Evolutionary conservation across 1,140 invertebrate species (phyloP).

Genomic region (Lerema accius): DNA sequence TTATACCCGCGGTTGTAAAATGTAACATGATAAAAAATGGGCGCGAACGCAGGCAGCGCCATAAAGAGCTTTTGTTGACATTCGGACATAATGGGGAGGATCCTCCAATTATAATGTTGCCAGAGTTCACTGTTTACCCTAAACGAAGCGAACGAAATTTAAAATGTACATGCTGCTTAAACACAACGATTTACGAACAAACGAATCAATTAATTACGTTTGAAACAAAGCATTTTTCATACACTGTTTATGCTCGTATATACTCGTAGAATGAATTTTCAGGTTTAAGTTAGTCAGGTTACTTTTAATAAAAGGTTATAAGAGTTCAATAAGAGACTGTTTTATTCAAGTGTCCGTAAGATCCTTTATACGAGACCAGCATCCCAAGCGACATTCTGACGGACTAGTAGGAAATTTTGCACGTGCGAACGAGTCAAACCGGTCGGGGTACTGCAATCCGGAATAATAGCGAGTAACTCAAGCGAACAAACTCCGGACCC

Average conservation of each 20-base stretch:
- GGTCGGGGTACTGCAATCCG: constrained; percentile 15
- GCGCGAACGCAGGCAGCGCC: background rate
- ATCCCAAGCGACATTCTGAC: too few species aligned
- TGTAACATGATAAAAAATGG: background rate
- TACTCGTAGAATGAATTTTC: too few species aligned
- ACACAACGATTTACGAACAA: too few species aligned
- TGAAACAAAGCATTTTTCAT: too few species aligned
- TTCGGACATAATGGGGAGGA: constrained; percentile 17
- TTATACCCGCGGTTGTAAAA: constrained; percentile 10
- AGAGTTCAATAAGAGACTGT: too few species aligned
- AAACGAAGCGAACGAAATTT: background rate
- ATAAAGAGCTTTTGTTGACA: constrained; percentile 39
- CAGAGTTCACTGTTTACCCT: constrained; percentile 2
- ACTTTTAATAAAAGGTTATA: too few species aligned
- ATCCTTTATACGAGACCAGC: too few species aligned
- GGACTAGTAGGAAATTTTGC: constrained; percentile 13
- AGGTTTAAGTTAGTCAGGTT: too few species aligned
- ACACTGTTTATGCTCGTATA: too few species aligned
- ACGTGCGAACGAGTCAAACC: constrained; percentile 37
- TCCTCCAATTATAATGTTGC: constrained; percentile 34
- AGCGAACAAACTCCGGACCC: background rate
- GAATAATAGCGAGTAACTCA: constrained; percentile 29
- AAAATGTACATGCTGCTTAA: too few species aligned
- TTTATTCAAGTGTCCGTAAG: too few species aligned
- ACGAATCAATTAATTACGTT: too few species aligned